Evolutionary conservation across 2,113 vertebrate genomes (phyloP), one percentile per base, ranked within the genome.

Genomic region (Budorcas taxicolor): DNA sequence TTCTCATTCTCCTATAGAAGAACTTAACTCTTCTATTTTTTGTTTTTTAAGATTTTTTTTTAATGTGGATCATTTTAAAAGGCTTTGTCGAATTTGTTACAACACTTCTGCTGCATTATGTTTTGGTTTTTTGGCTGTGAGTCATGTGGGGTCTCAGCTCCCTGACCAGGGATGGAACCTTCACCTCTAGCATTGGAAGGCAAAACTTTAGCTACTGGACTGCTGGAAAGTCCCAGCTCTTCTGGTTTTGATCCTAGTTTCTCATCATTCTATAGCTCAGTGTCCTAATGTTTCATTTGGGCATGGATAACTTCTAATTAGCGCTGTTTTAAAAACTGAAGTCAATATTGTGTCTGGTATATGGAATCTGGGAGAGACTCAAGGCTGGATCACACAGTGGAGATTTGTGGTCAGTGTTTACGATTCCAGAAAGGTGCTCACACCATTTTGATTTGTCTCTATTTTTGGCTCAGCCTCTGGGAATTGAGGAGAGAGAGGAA

Each of bases 401-500:
- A 29, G 78, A 29, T 64, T 86, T 64, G 27, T n/a, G 33, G 60
- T 58, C 90, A 93, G 29, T 90, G 64, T 94, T 90, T 96, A 74
- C 5, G 94, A 2, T 60, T 88, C 78, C 27, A 96, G 76, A 45
- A 97, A 89, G 23, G 67, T n/a, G 29, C 27, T 87, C 83, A 31
- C 31, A 53, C 12, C 4, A 3, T 40, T 88, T 80, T 17, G n/a
- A 40, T 84, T 81, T 88, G 33, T 78, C 57, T 97, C 60, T 76
- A 13, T 74, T 92, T 95, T n/a, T 90, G 31, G 33, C 57, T 74
- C 23, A 82, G 10, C 76, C 67, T 82, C 85, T 80, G 94, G 90
- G 62, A 86, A 6, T 89, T 83, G 50, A 87, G n/a, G 78, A 91
- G 67, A 89, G 58, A 96, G 25, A 89, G 23, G 53, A 95, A 71